Base-by-base conservation (phyloP, 2,113 vertebrate genomes). In the Tachuris rubrigastra region DNA sequence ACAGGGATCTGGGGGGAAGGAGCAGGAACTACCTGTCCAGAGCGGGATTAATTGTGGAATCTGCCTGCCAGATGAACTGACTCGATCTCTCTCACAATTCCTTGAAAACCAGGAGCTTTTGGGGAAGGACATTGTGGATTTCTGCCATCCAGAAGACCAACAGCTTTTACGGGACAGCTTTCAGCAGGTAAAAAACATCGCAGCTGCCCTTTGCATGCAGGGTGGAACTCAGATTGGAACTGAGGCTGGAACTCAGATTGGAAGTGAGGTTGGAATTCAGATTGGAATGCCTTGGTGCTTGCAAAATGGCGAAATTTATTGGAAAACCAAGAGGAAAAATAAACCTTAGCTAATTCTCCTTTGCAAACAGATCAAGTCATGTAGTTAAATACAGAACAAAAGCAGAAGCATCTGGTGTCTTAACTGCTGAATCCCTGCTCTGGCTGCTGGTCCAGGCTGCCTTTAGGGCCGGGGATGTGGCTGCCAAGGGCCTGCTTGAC, bases 71-170 rank as follows among this genome's bases (percentile, higher is more conserved):
- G 27, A 11, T 41, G 65, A 60, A 56, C 59, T 65, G 47, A 52
- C 37, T 35, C 6, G 0, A 13, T 59, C 44, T 93, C 18, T 85
- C 60, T 96, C 91, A n/a, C 31, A 18, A 75, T 65, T 17, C 79
- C 44, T 67, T 56, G 42, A 9, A 47, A 59, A 63, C 30, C 76
- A 99, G 99, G 99, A 99, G 20, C 98, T 99, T 44, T 95, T 99
- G 97, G 99, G 99, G 56, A 99, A 99, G 91, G 98, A 98, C 93
- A 98, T 99, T 62, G 97, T 99, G n/a, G 99, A 99, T 53, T 98
- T 99, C 31, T 98, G 99, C 90, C 99, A 99, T 85, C 99, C 98
- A 1, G 99, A 99, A 94, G 99, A 99, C 91, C 99, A 99, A 30
- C 98, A 99, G 49, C 98, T 99, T 71, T 90, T 99, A 81, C 98